Evolutionary conservation across 2,797 vertebrate genomes (phyloP), one percentile per base, ranked within the genome.

Genomic region (Mareca penelope): DNA sequence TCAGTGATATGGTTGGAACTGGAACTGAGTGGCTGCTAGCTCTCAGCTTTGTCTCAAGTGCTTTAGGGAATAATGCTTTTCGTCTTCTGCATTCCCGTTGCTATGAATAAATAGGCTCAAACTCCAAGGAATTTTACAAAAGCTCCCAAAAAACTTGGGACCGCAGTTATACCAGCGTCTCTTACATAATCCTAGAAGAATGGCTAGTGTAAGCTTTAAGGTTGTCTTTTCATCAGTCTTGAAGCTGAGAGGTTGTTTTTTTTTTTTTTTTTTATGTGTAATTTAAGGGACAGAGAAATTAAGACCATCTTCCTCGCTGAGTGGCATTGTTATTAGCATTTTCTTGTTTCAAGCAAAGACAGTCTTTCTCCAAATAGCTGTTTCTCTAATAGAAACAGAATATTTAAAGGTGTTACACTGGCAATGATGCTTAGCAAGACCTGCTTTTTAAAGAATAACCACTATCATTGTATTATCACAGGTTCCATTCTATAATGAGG

Each of bases 1-100:
- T 94, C 93, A 92, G 71, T 90, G 84, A 71, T 90, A 87, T 39
- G 81, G 69, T 39, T 94, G 86, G 77, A 93, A 87, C 40, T 87
- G 80, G 56, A 93, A 61, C 55, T 82, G n/a, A 93, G 84, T 2
- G 18, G 40, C 50, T 89, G 60, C 75, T 77, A 84, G 68, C 60
- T 89, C 72, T 90, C 55, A 71, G 72, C 23, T 90, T 80, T 76
- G 69, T 70, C 57, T 71, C 77, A 81, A 90, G 61, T 90, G 42
- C 50, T 21, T 71, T 80, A 68, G 53, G 72, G 68, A 90, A 77
- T 68, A 80, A 90, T 46, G 23, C 61, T 91, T 90, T 71, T 88
- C 60, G 68, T 86, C 75, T 63, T 88, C 85, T 87, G 26, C 57
- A 15, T 94, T 92, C 78, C 59, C 24, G 1, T 67, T 1, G 10